A percentile compares a stretch with the other conserved stretches of the same genome.
Evolutionary conservation across 2,113 vertebrate species (phyloP).

Genomic region (Spermophilus dauricus): DNA sequence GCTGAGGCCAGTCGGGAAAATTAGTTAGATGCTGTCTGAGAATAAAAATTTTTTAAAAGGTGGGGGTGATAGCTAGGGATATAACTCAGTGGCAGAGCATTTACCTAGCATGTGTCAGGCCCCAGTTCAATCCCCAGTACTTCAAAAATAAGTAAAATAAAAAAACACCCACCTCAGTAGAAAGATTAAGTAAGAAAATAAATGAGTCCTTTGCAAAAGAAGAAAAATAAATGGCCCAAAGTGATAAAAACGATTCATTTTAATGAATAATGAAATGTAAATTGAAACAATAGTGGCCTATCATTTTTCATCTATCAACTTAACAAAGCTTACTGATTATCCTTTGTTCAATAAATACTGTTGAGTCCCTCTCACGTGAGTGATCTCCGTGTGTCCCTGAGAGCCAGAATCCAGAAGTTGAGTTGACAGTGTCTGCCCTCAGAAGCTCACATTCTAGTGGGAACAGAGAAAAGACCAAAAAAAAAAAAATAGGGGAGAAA

Average conservation of each 20-base stretch:
- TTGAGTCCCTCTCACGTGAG: neutral
- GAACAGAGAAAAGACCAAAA: neutral
- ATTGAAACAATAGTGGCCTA: neutral
- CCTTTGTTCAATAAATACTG: neutral
- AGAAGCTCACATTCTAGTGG: neutral
- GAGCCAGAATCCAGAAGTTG: neutral
- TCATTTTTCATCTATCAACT: neutral
- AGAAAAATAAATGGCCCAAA: neutral
- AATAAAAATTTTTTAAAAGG: too few species aligned
- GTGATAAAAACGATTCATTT: neutral
- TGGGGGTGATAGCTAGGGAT: too few species aligned
- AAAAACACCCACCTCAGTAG: neutral
- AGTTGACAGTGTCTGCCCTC: neutral
- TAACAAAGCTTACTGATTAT: neutral
- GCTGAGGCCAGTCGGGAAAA: too few species aligned
- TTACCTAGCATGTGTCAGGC: too few species aligned
- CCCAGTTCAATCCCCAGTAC: too few species aligned
- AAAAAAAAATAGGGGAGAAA: neutral
- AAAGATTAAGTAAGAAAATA: constrained; percentile 25
- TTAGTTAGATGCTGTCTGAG: too few species aligned
- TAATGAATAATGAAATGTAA: neutral
- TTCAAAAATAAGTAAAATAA: too few species aligned
- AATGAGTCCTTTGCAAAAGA: neutral
- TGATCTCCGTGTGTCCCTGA: neutral
- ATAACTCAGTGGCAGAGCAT: too few species aligned